Conservation (phyloP, 2,888 invertebrate species). For the Isoperla grammatica region DNA sequence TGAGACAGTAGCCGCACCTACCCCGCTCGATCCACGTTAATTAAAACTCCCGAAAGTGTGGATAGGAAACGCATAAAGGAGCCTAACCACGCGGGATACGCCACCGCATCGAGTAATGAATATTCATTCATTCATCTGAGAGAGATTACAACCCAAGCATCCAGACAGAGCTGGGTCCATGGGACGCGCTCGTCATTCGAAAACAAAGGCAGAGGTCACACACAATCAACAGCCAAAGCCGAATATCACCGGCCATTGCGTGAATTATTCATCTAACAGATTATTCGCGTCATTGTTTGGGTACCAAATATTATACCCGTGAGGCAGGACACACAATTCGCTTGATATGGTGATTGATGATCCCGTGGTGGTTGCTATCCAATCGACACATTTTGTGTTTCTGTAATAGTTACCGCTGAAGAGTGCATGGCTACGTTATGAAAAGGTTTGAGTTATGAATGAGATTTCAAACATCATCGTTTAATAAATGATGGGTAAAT, state of each 20-base stretch:
- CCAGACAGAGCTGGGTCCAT: background rate
- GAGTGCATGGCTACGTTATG: no score
- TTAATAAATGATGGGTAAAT: no score
- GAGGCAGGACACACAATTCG: background rate
- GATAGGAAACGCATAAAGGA: slow-evolving; percentile 17
- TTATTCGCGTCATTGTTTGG: slow-evolving; percentile 7
- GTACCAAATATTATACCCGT: background rate
- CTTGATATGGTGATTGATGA: no score
- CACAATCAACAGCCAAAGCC: slow-evolving; percentile 9
- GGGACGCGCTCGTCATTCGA: background rate
- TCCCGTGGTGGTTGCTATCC: no score
- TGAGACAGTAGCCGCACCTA: no score
- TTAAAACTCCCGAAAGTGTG: slow-evolving; percentile 20
- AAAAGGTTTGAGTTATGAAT: no score
- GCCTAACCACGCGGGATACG: slow-evolving; percentile 4
- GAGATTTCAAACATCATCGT: no score
- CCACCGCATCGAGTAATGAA: slow-evolving; percentile 1
- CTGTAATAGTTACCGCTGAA: no score
- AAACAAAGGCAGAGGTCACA: slow-evolving; percentile 10
- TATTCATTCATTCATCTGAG: slow-evolving; percentile 12
- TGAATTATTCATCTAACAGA: slow-evolving; percentile 10
- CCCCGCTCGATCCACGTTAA: slow-evolving; percentile 10
- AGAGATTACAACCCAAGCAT: background rate
- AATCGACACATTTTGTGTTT: no score
- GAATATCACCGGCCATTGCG: background rate